Conservation (phyloP, 2,888 invertebrate species). For the Metacarcinus magister region DNA sequence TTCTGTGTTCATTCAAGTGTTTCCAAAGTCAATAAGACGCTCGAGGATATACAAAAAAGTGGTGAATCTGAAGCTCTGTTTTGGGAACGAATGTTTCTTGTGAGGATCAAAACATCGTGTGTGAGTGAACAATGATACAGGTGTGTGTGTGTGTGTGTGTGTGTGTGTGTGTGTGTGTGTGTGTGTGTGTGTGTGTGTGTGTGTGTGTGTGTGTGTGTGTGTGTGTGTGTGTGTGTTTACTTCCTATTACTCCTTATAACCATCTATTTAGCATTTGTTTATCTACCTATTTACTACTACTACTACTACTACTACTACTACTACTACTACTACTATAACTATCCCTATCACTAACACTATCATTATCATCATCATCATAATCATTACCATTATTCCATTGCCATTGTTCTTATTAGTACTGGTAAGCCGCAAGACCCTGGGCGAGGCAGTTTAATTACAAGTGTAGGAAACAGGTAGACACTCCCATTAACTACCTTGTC, state of each 20-base stretch:
- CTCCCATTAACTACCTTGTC: neutral
- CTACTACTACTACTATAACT: neutral
- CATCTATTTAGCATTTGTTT: neutral
- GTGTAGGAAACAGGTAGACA: neutral
- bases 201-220: slow-evolving; percentile 40
- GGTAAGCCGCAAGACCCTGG: neutral
- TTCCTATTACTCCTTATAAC: neutral
- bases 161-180: neutral
- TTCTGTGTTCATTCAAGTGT: neutral
- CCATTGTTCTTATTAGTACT: neutral
- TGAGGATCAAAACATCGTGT: neutral
- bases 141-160: too few species aligned
- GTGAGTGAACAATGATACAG: neutral
- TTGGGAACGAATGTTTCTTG: neutral
- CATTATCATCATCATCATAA: neutral
- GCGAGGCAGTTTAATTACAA: slow-evolving; percentile 36
- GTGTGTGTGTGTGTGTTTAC: neutral
- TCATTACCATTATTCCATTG: neutral
- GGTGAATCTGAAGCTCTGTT: neutral
- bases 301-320: neutral
- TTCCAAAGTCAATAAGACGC: neutral
- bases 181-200: neutral
- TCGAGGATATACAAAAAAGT: neutral
- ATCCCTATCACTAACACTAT: neutral
- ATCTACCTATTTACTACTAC: neutral